phyloP scores from a whole-genome alignment of 2,888 invertebrate genomes.

The Pyrgus malvae region DNA sequence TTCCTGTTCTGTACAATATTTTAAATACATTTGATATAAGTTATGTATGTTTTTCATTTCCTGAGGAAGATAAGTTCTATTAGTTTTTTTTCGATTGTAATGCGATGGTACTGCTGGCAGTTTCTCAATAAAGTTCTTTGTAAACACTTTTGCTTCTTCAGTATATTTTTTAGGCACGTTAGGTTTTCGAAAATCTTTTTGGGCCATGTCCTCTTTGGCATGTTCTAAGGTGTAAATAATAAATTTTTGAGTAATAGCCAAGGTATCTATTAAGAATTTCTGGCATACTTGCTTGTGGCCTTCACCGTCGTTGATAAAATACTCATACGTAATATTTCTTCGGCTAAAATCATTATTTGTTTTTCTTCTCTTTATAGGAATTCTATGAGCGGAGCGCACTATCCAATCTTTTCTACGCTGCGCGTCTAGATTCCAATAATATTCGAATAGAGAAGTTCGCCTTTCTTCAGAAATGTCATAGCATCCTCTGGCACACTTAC shows the following conservation, averaged over 20 bases:
- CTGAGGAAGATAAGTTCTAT: slow-evolving; percentile 7
- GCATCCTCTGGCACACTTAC: slow-evolving; percentile 30
- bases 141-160: background rate
- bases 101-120: slow-evolving; percentile 7
- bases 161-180: background rate
- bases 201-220: slow-evolving; percentile 18
- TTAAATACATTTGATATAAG: background rate
- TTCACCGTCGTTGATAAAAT: slow-evolving; percentile 33
- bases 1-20: background rate
- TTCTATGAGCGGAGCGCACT: slow-evolving; percentile 23
- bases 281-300: slow-evolving; percentile 32
- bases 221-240: slow-evolving; percentile 28
- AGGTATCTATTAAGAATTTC: slow-evolving; percentile 31
- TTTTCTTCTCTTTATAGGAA: slow-evolving; percentile 19
- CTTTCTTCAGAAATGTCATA: slow-evolving; percentile 31
- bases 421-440: slow-evolving; percentile 25
- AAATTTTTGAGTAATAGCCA: slow-evolving; percentile 31
- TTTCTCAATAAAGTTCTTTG: slow-evolving; percentile 1
- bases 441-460: slow-evolving; percentile 26
- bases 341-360: slow-evolving; percentile 20
- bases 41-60: slow-evolving; percentile 6
- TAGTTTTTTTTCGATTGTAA: slow-evolving; percentile 7
- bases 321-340: slow-evolving; percentile 29
- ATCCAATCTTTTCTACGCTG: slow-evolving; percentile 30
- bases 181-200: background rate